Percentiles rank a stretch among this genome's conserved stretches.
Conservation (phyloP, 2,113 vertebrate species). For the Sander vitreus region DNA sequence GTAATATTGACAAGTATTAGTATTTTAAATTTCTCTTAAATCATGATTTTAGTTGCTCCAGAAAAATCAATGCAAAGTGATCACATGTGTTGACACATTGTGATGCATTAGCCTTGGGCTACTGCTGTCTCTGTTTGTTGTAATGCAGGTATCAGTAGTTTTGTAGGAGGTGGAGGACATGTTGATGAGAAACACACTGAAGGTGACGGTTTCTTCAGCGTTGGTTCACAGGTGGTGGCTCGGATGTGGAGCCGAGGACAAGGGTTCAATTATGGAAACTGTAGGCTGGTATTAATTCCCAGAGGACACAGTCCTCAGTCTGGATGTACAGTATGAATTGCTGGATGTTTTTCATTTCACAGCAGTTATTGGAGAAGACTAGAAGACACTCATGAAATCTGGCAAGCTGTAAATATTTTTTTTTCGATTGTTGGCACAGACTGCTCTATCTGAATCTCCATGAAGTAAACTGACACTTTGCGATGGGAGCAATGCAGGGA, state of each 20-base stretch:
- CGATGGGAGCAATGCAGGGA: constrained; percentile 18
- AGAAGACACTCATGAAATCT: not conserved
- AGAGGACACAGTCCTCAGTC: not conserved
- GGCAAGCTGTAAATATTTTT: not conserved
- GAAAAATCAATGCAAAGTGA: not conserved
- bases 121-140: not conserved
- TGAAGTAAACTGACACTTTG: constrained; percentile 5
- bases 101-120: not conserved
- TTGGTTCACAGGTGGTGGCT: not conserved
- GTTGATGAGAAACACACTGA: not conserved
- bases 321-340: not conserved
- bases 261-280: not conserved
- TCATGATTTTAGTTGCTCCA: not conserved
- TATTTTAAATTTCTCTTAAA: not conserved
- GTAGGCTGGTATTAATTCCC: not conserved
- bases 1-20: no score
- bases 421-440: not conserved
- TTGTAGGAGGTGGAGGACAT: not conserved
- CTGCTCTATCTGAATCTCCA: not conserved
- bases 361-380: not conserved
- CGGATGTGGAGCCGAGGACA: not conserved
- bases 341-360: not conserved
- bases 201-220: not conserved
- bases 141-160: no score
- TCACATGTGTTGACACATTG: not conserved